A percentile compares a stretch with the other conserved stretches of the same genome.
phyloP scores from a whole-genome alignment of 2,797 vertebrate species.

The Labroides dimidiatus region DNA sequence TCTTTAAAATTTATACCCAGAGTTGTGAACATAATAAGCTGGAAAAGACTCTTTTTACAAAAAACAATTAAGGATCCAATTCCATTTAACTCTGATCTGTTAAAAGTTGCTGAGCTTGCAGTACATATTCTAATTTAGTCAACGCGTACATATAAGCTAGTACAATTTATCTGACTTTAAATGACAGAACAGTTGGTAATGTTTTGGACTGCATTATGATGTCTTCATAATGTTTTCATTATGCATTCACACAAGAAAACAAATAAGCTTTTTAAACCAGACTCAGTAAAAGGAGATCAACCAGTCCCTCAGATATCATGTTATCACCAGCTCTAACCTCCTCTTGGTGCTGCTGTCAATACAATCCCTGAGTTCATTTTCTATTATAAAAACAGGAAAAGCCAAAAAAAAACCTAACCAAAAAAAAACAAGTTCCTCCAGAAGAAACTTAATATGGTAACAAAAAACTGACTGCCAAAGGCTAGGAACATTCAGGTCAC shows the following conservation, averaged over 20 bases:
- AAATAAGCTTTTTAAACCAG: too few species aligned
- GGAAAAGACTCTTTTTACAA: too few species aligned
- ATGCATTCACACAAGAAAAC: background rate
- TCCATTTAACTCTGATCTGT: too few species aligned
- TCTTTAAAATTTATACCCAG: too few species aligned
- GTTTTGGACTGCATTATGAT: constrained; percentile 6
- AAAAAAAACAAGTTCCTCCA: background rate
- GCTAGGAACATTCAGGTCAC: background rate
- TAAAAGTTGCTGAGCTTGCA: too few species aligned
- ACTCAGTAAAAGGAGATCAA: background rate
- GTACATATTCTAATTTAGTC: background rate
- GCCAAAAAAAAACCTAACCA: too few species aligned
- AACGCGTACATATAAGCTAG: background rate
- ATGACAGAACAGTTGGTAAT: background rate
- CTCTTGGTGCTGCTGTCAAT: background rate
- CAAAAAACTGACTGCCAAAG: background rate
- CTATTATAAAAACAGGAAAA: background rate
- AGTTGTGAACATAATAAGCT: too few species aligned
- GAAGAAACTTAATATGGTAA: background rate
- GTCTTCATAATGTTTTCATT: background rate
- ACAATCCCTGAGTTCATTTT: background rate
- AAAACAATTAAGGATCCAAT: too few species aligned
- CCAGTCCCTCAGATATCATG: background rate
- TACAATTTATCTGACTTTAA: background rate
- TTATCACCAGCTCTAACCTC: background rate